Evolutionary conservation across 1,140 invertebrate species (phyloP), one percentile per base, ranked within the genome.

Genomic region (Telenomus remus): DNA sequence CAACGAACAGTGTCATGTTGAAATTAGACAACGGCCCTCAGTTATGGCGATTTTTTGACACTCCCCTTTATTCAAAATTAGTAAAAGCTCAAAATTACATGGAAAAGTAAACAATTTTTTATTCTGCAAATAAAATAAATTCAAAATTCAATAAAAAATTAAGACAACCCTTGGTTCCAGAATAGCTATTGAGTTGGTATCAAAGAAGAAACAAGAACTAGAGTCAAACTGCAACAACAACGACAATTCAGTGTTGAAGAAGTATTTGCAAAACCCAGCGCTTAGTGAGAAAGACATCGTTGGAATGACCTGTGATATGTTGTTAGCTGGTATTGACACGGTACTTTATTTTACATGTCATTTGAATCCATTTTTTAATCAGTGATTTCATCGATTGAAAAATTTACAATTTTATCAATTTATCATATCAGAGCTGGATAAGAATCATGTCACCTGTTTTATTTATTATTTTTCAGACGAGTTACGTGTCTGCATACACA

Each of bases 241-340:
- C 0, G 83, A 66, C 9, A 68, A 80, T 35, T 92, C 91, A 0
- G 80, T 95, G 10, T 83, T 95, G 43, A 89, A 91, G 53, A 89
- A 89, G 11, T 96, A 95, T 85, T 82, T 95, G 0, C 82, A 89
- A 16, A 91, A 91, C 68, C 86, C 91, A 1, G 90, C 91, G 72
- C 79, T 95, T 1, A 92, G 95, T 84, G 87, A 90, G 12, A 94
- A 93, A 82, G 96, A 97, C 86, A 88, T 97, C 6, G 88, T 94
- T 15, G 94, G 94, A 50, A 93, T 96, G 88, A 91, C 94, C 16
- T 92, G 94, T 27, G 96, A 97, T 86, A 91, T 96, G 82, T 81
- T 97, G 4, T 87, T 97, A 65, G 96, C 94, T 33, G 95, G 95
- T 48, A 92, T 97, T 37, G 95, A 97, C 85, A 97, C 96, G 53